Evolutionary conservation across 2,797 vertebrate species (phyloP).

Genomic region (Prunella strophiata): DNA sequence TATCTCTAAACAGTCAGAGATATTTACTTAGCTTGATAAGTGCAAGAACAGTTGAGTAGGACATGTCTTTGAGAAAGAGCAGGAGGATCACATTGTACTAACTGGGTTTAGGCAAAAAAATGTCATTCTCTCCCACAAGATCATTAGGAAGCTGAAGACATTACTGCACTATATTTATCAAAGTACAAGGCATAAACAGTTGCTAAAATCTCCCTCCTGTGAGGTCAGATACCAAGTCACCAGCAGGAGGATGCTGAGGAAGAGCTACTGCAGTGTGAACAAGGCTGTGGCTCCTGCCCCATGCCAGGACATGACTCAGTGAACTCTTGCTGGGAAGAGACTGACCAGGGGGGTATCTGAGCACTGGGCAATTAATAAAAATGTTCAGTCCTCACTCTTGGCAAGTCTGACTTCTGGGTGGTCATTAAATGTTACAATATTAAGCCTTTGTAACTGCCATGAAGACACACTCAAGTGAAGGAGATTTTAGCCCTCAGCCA

Average conservation of each 20-base stretch:
- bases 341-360: not conserved
- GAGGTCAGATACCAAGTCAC: not conserved
- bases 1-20: not conserved
- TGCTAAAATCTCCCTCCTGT: not conserved
- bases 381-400: not conserved
- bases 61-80: not conserved
- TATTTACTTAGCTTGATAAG: not conserved
- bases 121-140: not conserved
- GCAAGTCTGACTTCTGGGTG: not conserved
- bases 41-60: not conserved
- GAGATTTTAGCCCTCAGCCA: constrained; percentile 1
- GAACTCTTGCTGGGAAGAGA: not conserved
- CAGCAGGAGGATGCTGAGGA: not conserved
- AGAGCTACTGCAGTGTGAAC: not conserved
- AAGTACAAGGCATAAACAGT: not conserved
- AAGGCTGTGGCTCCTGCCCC: not conserved
- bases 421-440: not conserved
- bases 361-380: not conserved
- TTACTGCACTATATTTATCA: not conserved
- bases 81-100: not conserved
- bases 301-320: fast-evolving
- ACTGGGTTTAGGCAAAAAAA: not conserved
- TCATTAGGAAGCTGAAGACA: not conserved
- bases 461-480: not conserved
- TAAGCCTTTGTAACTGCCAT: not conserved